Evolutionary conservation across 2,797 vertebrate species (phyloP).

Genomic region (Parauchenoglanis punctatus): DNA sequence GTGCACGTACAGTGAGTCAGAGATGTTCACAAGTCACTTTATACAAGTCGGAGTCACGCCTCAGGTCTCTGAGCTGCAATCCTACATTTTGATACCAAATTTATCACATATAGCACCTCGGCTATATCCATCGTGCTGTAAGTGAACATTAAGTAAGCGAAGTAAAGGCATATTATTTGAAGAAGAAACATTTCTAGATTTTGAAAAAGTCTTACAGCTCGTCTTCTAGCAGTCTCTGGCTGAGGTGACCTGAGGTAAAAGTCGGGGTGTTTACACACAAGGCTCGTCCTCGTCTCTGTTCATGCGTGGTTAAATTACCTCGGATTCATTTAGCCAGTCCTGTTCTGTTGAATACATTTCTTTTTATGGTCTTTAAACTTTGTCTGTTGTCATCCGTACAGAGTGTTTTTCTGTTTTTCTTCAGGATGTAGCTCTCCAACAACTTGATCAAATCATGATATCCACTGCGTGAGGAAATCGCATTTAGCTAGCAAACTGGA

Average conservation of each 20-base stretch:
- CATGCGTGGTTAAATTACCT: not conserved
- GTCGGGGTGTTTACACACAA: not conserved
- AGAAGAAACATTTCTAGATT: not conserved
- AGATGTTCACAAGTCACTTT: not conserved
- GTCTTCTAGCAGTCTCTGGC: not conserved
- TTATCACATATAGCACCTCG: not conserved
- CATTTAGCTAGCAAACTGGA: too few species aligned
- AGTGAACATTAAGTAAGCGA: not conserved
- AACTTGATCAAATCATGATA: not conserved
- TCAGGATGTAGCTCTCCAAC: not conserved
- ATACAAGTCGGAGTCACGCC: not conserved
- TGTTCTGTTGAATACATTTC: not conserved
- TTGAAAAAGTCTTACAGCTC: not conserved
- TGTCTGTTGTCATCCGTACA: not conserved
- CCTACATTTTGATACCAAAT: not conserved
- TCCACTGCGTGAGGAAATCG: too few species aligned
- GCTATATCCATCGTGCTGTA: not conserved
- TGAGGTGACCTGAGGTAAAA: not conserved
- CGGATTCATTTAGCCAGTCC: not conserved
- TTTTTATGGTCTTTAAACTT: not conserved
- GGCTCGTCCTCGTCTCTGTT: not conserved
- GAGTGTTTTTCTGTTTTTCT: not conserved
- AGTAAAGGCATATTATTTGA: not conserved
- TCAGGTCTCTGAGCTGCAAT: conserved; percentile 8
- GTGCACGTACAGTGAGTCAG: not conserved